Conservation (phyloP, 2,113 vertebrate genomes). For the Leucosticte australis region DNA sequence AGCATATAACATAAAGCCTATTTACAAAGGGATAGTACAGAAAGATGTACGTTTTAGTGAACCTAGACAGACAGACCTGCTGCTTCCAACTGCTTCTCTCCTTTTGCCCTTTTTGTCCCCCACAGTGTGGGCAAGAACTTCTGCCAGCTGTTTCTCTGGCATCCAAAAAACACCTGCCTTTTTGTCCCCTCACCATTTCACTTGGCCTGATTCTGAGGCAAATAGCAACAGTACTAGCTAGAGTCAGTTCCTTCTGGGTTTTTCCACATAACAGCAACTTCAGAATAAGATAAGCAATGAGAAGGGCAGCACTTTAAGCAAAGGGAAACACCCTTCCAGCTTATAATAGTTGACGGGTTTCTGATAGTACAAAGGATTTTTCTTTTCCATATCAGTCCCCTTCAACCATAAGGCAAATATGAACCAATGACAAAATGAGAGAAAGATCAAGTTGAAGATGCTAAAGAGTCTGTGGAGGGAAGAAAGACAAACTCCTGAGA, state of each 20-base stretch:
- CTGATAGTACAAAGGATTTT: background rate
- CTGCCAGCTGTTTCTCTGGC: background rate
- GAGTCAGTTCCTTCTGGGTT: background rate
- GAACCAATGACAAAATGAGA: background rate
- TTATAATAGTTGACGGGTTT: background rate
- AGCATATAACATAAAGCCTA: background rate
- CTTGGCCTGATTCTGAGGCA: background rate
- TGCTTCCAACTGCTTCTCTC: background rate
- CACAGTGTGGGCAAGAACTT: background rate
- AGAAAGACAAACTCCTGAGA: background rate
- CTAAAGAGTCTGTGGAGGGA: background rate
- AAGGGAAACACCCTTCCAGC: background rate
- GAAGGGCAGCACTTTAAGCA: background rate
- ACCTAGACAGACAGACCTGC: background rate
- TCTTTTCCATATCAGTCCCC: background rate
- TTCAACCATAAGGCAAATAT: slow-evolving; percentile 1
- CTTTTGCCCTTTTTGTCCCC: background rate
- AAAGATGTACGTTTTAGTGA: fast-evolving
- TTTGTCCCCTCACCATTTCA: background rate
- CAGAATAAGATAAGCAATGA: background rate
- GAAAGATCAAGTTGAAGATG: background rate
- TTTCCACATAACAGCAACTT: background rate
- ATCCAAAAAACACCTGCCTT: background rate
- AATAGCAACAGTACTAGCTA: background rate
- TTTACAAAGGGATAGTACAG: background rate